Conservation (phyloP, 2,888 invertebrate species). For the Synergus gifuensis region DNA sequence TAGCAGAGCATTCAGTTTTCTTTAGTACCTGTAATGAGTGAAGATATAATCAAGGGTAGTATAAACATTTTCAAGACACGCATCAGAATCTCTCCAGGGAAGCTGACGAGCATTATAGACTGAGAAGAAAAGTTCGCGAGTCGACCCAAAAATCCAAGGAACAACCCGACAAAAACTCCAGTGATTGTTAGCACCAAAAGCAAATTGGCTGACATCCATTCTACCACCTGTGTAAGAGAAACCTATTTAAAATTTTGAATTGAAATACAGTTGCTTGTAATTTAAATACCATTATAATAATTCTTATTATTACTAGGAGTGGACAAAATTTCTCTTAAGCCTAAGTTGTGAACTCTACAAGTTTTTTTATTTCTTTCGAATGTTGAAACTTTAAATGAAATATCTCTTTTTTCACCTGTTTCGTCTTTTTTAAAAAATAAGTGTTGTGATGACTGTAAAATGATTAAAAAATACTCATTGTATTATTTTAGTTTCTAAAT, state of each 20-base stretch:
- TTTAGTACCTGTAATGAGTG: conserved; percentile 81
- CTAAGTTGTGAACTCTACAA: neutral
- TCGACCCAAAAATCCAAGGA: conserved; percentile 81
- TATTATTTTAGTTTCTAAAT: conserved; percentile 35
- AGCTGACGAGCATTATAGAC: conserved; percentile 81
- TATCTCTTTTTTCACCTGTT: too few species aligned
- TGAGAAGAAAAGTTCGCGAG: conserved; percentile 77
- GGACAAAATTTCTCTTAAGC: neutral
- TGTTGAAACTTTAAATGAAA: too few species aligned
- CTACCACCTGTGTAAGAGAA: conserved; percentile 62
- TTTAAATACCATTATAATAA: too few species aligned
- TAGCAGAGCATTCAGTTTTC: neutral
- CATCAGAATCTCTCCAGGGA: conserved; percentile 85
- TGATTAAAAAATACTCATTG: neutral
- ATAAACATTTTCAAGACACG: conserved; percentile 85
- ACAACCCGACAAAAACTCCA: conserved; percentile 81
- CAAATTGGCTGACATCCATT: conserved; percentile 79
- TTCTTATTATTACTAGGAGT: too few species aligned
- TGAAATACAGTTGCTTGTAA: too few species aligned
- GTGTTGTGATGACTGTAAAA: too few species aligned
- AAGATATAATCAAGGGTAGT: conserved; percentile 83
- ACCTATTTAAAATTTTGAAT: too few species aligned
- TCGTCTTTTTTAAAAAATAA: too few species aligned
- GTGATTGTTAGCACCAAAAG: conserved; percentile 81
- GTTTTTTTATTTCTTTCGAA: too few species aligned